Evolutionary conservation across 1,140 invertebrate species (phyloP), one percentile per base, ranked within the genome.

Genomic region (Chymomyza costata): DNA sequence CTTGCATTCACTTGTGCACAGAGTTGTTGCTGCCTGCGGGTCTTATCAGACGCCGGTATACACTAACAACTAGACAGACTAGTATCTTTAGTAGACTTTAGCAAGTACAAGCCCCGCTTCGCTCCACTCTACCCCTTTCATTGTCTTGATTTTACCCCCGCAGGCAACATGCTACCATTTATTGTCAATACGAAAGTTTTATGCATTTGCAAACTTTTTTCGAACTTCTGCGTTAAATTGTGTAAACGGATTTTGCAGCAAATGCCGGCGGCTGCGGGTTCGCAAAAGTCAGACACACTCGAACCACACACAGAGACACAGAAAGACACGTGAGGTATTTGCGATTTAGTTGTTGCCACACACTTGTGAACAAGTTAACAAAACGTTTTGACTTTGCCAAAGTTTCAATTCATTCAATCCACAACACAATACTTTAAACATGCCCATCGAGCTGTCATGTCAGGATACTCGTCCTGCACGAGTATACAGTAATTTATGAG

Each of bases 181-280:
- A 78, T 80, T 80, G 71, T 78, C 67, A 78, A 78, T 80, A 58
- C 59, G 32, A 78, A 78, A 78, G 71, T 78, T 78, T 80, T 67
- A 59, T 80, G 58, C 62, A 65, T 71, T 70, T 80, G 47, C 35
- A 13, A n/a, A 65, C 65, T 64, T 51, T 41, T 61, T 34, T 45
- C 31, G 8, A 62, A 46, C 53, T 73, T 66, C 32, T 46, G 64
- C 64, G 48, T 74, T 39, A 73, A 71, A 71, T 70, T 71, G 52
- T 71, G 51, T 56, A 59, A 74, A 68, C 69, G 59, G 69, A 65
- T 74, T 65, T 55, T 50, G 35, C 31, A 34, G 15, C 44, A 10
- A 19, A 44, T 38, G 34, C 21, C 46, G 21, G 3, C 10, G 19
- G 16, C 32, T 49, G 44, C 34, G 59, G 59, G 49, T 48, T 40